Evolutionary conservation across 2,797 vertebrate genomes (phyloP).

Genomic region (Myripristis jacobus): DNA sequence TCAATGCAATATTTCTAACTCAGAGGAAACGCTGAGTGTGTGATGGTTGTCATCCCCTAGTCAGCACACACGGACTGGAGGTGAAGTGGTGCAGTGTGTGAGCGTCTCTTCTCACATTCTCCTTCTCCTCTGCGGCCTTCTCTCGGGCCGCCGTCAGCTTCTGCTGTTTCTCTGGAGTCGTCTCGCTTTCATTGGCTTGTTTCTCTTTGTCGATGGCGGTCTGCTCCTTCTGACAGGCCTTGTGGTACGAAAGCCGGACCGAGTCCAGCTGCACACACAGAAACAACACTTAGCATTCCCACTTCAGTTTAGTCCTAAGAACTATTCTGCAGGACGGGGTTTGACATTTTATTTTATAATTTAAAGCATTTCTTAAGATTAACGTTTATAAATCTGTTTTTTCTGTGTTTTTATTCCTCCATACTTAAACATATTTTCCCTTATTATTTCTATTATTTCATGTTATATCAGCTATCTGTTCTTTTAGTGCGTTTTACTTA

Average conservation of each 20-base stretch:
- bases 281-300: no score
- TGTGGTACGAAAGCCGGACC: slow-evolving; percentile 79
- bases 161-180: slow-evolving; percentile 83
- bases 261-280: slow-evolving; percentile 82
- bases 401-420: no score
- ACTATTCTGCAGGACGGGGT: background rate
- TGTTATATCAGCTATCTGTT: no score
- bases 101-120: slow-evolving; percentile 77
- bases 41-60: slow-evolving; percentile 4
- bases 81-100: slow-evolving; percentile 13
- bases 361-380: no score
- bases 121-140: slow-evolving; percentile 79
- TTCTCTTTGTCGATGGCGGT: slow-evolving; percentile 80
- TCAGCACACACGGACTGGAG: background rate
- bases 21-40: no score
- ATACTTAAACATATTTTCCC: no score
- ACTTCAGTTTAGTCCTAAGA: background rate
- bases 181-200: slow-evolving; percentile 79
- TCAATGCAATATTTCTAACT: slow-evolving; percentile 29
- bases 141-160: slow-evolving; percentile 81
- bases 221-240: slow-evolving; percentile 84
- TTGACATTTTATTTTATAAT: no score
- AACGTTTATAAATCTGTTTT: no score
- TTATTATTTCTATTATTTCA: no score
- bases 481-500: no score